These are phyloP conservation scores for Arremon aurantiirostris DNA, from an alignment of 2,797 vertebrate species.

Conservation along the genomic window DNA sequence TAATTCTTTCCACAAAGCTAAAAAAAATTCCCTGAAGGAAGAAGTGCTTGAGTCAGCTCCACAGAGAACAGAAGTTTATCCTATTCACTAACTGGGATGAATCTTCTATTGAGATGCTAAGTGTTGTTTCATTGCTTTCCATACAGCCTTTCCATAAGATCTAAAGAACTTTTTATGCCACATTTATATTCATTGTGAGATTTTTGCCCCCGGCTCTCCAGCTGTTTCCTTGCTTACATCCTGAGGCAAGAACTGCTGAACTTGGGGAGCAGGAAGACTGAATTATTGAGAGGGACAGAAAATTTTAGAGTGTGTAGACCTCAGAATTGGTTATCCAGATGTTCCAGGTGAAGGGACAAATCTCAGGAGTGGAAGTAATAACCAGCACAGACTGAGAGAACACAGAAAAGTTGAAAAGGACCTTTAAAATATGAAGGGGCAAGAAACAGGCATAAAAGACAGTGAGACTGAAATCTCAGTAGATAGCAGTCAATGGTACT, in stretches of 20 bases:
- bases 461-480: background rate
- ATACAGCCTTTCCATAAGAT: slow-evolving; percentile 1
- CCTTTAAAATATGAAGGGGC: background rate
- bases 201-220: slow-evolving; percentile 31
- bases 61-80: slow-evolving; percentile 40
- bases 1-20: background rate
- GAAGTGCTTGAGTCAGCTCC: slow-evolving; percentile 57
- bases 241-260: slow-evolving; percentile 35
- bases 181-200: background rate
- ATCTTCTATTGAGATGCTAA: slow-evolving; percentile 61
- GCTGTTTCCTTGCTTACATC: slow-evolving; percentile 30
- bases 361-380: background rate
- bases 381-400: background rate
- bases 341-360: background rate
- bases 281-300: background rate
- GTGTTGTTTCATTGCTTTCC: slow-evolving; percentile 15
- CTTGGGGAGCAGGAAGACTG: background rate
- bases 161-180: slow-evolving; percentile 7
- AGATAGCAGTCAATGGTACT: background rate
- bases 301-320: background rate
- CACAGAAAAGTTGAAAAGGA: background rate
- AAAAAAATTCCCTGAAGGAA: background rate
- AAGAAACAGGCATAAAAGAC: background rate
- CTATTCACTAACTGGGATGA: slow-evolving; percentile 29
- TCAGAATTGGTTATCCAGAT: background rate